Evolutionary conservation across 2,888 invertebrate species (phyloP).

Genomic region (Drosophila pseudotalamancana): DNA sequence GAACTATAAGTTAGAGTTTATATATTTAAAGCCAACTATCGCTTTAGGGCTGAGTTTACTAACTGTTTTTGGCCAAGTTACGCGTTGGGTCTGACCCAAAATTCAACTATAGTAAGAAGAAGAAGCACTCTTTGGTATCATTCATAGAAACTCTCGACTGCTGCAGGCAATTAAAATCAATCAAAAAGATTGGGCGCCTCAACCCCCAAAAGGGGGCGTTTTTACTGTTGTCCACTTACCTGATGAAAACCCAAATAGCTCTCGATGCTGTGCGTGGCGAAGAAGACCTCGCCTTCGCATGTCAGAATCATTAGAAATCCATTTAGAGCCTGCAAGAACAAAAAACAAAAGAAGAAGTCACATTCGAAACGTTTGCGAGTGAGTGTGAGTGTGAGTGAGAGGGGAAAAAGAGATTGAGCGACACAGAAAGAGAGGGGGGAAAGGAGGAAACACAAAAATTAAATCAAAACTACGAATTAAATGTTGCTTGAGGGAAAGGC

Average conservation of each 20-base stretch:
- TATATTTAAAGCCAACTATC: no score
- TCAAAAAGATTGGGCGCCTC: conserved; percentile 49
- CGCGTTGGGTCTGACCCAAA: conserved; percentile 68
- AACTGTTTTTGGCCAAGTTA: conserved; percentile 47
- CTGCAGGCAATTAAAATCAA: conserved; percentile 71
- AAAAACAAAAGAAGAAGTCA: conserved; percentile 43
- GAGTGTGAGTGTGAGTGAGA: not conserved
- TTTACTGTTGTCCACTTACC: conserved; percentile 87
- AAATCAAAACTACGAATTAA: conserved; percentile 77
- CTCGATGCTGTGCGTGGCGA: conserved; percentile 99
- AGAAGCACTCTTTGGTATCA: conserved; percentile 19
- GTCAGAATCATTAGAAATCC: conserved; percentile 99
- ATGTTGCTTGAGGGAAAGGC: conserved; percentile 34
- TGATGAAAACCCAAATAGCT: conserved; percentile 99
- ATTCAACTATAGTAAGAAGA: conserved; percentile 12
- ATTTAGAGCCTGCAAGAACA: conserved; percentile 93
- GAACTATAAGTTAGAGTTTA: not conserved
- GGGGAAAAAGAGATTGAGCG: not conserved
- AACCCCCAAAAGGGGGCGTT: conserved; percentile 13
- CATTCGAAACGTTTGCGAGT: not conserved
- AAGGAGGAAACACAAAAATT: conserved; percentile 49
- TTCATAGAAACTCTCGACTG: conserved; percentile 36
- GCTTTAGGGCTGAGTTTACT: conserved; percentile 11
- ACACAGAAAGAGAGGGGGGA: not conserved
- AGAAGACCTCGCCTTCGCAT: conserved; percentile 99